Evolutionary conservation across 2,797 vertebrate genomes (phyloP), one percentile per base, ranked within the genome.

Genomic region (Schizopygopsis malacanthus): DNA sequence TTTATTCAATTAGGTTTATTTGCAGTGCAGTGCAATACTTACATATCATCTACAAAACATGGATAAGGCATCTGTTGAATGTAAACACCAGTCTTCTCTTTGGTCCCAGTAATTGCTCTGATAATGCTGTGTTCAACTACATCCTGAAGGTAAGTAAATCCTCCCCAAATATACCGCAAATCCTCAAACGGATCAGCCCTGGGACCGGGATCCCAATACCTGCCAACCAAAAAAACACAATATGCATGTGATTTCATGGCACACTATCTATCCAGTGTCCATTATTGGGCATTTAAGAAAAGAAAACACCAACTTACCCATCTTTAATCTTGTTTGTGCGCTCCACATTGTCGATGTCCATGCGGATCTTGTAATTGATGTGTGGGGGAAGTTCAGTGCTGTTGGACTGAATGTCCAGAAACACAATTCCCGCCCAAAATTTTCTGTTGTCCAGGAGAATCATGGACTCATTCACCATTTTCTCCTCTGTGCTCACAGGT

Each of bases 31-130:
- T 81, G 39, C 3, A 72, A 39, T 70, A 94, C 97, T 89, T 92
- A 99, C 98, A 98, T 96, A 89, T 99, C 98, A 90, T 99, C 98
- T 0, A 99, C 98, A 0, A 98, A 99, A 91, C 98, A 99, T 0
- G 98, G 98, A 86, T 99, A 99, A 2, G 98, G 98, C 98, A 99
- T 99, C 94, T 99, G 98, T 88, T 99, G 98, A 82, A 99, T 94
- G 81, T 99, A 99, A 89, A 99, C 93, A 0, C 98, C 98, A 0
- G 96, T 99, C 90, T 93, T 98, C 92, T 97, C 96, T 91, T 96
- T 96, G 0, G 90, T 93, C 84, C 98, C 98, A 0, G 98, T 99
- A 87, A 98, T 86, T 8, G 97, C 96, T 85, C 97, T 94, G 91
- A 99, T 98, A 92, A 99, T 97, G 1, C 97, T 98, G 22, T 99